A percentile compares a stretch with the other conserved stretches of the same genome.
Conservation (phyloP, 2,888 invertebrate species). For the Geophilus truncorum region DNA sequence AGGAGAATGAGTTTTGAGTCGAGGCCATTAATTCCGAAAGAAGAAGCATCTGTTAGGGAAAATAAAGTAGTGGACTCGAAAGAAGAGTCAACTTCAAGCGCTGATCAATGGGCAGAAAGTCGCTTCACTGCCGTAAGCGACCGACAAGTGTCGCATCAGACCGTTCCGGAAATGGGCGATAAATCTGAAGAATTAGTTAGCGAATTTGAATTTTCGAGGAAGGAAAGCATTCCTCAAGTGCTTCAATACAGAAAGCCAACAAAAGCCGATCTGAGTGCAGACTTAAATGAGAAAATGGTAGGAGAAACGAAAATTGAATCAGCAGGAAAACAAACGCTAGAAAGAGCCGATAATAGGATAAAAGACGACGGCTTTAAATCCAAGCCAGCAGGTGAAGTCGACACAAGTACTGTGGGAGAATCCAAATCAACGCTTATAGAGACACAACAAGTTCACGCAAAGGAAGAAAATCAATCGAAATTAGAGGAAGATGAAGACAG, state of each 20-base stretch:
- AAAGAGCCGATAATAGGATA: not conserved
- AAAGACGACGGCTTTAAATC: not conserved
- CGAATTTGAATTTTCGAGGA: not conserved
- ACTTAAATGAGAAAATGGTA: not conserved
- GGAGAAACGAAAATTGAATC: not conserved
- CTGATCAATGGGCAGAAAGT: not conserved
- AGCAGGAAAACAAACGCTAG: not conserved
- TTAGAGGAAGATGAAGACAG: not conserved
- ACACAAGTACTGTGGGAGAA: not conserved
- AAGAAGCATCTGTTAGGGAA: not conserved
- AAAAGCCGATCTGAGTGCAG: not conserved
- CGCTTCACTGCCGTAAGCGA: not conserved
- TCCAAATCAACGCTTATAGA: not conserved
- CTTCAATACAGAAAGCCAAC: not conserved
- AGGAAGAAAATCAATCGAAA: not conserved
- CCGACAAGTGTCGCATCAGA: not conserved
- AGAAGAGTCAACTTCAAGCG: not conserved
- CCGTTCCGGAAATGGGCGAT: not conserved
- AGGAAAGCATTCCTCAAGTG: not conserved
- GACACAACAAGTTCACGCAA: not conserved
- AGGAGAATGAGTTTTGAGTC: not conserved
- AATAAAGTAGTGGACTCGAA: not conserved
- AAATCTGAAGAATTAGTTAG: not conserved
- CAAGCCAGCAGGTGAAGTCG: not conserved
- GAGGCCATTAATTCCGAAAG: not conserved